Base-by-base conservation (phyloP, 2,888 invertebrate species). In the Pterobdella sp. region DNA sequence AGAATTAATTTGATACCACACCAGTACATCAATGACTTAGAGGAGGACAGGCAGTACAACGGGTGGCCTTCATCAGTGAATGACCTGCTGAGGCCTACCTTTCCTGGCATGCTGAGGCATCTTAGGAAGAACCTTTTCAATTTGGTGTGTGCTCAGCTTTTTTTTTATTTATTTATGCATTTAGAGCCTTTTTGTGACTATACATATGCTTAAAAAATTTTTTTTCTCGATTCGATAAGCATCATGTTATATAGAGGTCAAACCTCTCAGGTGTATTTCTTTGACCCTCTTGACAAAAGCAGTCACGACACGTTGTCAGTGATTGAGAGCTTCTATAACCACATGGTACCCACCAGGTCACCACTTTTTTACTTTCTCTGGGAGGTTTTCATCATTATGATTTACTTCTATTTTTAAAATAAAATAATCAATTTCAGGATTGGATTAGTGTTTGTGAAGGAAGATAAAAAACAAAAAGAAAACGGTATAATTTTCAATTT, bases 11-110 rank as follows among this genome's bases (percentile, higher is more conserved):
- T n/a, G n/a, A 42, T 22, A 42, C 60, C 10, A 35, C 63, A 82
- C 74, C 89, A 90, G 81, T 98, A 93, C 90, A 87, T 96, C 34
- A 98, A 98, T 82, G 93, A 98, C 82, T 88, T 98, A 74, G 97
- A 97, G 85, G 88, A 87, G 10, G 97, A 98, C 85, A 87, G 89
- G 64, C 88, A 90, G 76, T 98, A 96, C 82, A 87, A 87, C 36
- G 87, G 91, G 73, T 98, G 96, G 97, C 91, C 94, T 0, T 86
- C 89, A 0, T 91, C 91, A 52, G 88, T 93, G 72, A 91, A 91
- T 86, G 94, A 96, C 80, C 86, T 98, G 76, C 85, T 98, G 76
- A 87, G 95, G 75, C 96, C 97, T n/a, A 93, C 94, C 0, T 98
- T 94, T 81, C 96, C 96, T 0, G 97, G 97, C 73, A 96, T 97